Evolutionary conservation across 2,888 invertebrate species (phyloP), one percentile per base, ranked within the genome.

Genomic region (Clistopyga incitator): DNA sequence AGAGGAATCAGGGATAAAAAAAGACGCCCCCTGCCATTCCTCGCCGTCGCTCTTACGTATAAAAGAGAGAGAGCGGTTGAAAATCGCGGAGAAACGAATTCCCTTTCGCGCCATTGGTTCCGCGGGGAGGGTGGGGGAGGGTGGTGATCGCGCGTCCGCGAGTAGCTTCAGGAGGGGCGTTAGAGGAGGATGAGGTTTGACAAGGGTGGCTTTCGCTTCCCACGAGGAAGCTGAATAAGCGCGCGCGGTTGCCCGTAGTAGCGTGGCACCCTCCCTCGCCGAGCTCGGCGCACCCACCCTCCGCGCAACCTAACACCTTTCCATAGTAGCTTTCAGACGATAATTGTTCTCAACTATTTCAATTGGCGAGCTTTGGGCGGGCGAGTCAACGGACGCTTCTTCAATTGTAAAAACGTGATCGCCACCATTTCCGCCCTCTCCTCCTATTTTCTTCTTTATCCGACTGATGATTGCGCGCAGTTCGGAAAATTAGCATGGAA

Each of bases 261-360:
- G 72, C 56, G 23, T 65, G 23, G 52, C 18, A 29, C 59, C 67
- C 52, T 50, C 42, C 38, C 25, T 59, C 77, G 34, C 18, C 71
- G 65, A 82, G 72, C 76, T 76, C 15, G 50, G 45, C 70, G 67
- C 61, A 50, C 34, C 34, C 38, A 56, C 38, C 61, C 34, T 3
- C 1, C n/a, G 3, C 59, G 38, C 18, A 0, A 34, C 34, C n/a
- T 8, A 38, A 18, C 68, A 59, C 25, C 59, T 77, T 65, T 50
- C 71, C 42, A 50, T 52, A 52, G 74, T 64, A 83, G 18, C 78
- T 80, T 80, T 84, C 84, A 86, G 88, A 88, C 86, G 90, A 90
- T 90, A 91, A 92, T 92, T 91, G 91, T 91, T 88, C 85, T 56
- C 79, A 92, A 92, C 91, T 91, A 92, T 92, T 92, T 92, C 89